phyloP scores from a whole-genome alignment of 2,113 vertebrate species.

The Thymallus thymallus region DNA sequence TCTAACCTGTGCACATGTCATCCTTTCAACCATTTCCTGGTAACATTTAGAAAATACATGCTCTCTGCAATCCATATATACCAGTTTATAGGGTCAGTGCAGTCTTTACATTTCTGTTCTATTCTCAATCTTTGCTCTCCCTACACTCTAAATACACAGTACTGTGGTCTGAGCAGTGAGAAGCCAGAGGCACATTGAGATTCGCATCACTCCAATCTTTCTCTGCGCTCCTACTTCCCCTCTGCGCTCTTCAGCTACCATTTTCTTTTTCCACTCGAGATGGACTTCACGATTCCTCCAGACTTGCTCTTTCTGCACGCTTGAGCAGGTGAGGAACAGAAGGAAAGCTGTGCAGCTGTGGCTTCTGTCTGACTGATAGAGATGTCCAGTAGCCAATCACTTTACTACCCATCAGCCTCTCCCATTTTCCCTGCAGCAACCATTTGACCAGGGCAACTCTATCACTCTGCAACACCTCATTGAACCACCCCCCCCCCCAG shows the following conservation, averaged over 20 bases:
- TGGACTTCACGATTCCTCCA: slow-evolving; percentile 71
- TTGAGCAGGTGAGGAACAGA: slow-evolving; percentile 61
- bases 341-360: slow-evolving; percentile 41
- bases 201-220: slow-evolving; percentile 19
- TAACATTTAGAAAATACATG: too few relatives aligned
- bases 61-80: too few relatives aligned
- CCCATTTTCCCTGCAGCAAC: slow-evolving; percentile 10
- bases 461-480: slow-evolving; percentile 11
- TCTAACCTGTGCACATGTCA: too few relatives aligned
- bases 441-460: slow-evolving; percentile 7
- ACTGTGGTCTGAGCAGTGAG: not conserved
- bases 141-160: too few relatives aligned
- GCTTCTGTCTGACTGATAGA: slow-evolving; percentile 4
- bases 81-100: too few relatives aligned
- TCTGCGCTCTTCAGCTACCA: slow-evolving; percentile 32
- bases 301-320: slow-evolving; percentile 59
- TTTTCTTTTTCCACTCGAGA: slow-evolving; percentile 54
- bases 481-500: not conserved
- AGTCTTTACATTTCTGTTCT: not conserved
- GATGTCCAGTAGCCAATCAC: slow-evolving; percentile 39
- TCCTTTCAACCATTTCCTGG: too few relatives aligned
- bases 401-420: slow-evolving; percentile 27
- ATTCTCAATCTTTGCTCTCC: not conserved
- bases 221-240: slow-evolving; percentile 1
- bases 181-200: not conserved